A percentile compares a stretch with the other conserved stretches of the same genome.
These are phyloP conservation scores for Nothobranchius kuhntae DNA, from an alignment of 2,113 vertebrate species.

Conservation along the genomic window DNA sequence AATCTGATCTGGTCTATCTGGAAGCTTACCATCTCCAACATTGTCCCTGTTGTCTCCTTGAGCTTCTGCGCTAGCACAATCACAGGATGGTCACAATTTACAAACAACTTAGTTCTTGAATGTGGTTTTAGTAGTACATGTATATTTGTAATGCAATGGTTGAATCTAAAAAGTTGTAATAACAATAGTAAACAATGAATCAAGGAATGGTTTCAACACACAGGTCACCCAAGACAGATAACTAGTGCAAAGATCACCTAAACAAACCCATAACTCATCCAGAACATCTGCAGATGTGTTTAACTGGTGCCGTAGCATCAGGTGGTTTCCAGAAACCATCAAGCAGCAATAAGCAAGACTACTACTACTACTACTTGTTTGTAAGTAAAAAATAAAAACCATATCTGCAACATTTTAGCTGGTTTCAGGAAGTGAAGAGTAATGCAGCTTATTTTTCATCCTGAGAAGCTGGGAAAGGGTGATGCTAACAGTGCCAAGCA, in stretches of 20 bases:
- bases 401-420: constrained; percentile 32
- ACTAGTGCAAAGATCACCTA: neutral
- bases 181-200: no score
- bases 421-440: constrained; percentile 46
- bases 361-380: constrained; percentile 14
- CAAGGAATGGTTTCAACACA: no score
- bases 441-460: constrained; percentile 50
- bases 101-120: no score
- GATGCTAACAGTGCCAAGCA: constrained; percentile 62
- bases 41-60: no score
- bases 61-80: no score
- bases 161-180: no score
- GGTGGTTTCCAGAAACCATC: neutral
- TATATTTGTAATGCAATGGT: no score
- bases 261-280: neutral
- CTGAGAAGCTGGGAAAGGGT: constrained; percentile 49
- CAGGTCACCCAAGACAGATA: no score
- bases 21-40: no score
- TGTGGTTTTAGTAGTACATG: no score
- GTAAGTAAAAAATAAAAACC: constrained; percentile 9
- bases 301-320: neutral
- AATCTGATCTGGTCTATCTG: no score
- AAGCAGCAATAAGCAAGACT: neutral
- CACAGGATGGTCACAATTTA: no score
- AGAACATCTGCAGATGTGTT: neutral